phyloP scores from a whole-genome alignment of 2,113 vertebrate genomes.

The Tenrec ecaudatus region DNA sequence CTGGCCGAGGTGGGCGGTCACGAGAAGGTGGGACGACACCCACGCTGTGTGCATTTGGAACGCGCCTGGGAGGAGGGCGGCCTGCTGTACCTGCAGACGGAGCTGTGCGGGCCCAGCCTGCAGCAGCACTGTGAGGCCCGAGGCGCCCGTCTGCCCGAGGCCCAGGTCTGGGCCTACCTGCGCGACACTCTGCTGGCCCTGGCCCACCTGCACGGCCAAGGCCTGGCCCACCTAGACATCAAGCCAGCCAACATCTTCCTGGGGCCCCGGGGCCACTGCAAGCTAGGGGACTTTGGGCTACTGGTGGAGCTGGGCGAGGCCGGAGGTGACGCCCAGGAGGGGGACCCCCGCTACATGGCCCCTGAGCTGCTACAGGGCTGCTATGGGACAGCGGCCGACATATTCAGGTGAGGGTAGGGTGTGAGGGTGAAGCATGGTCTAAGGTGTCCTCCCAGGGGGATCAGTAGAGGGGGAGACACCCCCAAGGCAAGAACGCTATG shows the following conservation, averaged over 20 bases:
- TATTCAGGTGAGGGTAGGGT: conserved; percentile 91
- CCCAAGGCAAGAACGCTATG: not conserved
- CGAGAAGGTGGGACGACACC: conserved; percentile 90
- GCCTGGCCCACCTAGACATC: conserved; percentile 92
- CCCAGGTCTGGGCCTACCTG: conserved; percentile 89
- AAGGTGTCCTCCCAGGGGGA: not conserved
- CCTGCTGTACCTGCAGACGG: conserved; percentile 93
- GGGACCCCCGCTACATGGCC: conserved; percentile 95
- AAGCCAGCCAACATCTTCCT: conserved; percentile 95
- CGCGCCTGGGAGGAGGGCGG: conserved; percentile 93
- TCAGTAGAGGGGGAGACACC: not conserved
- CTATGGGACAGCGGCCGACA: conserved; percentile 91
- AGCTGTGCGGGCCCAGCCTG: conserved; percentile 92
- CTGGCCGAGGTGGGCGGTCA: conserved; percentile 92
- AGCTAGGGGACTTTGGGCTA: conserved; percentile 94
- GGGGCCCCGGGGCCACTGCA: conserved; percentile 90
- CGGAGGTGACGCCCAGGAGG: conserved; percentile 88
- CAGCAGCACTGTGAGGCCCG: conserved; percentile 89
- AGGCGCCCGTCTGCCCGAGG: conserved; percentile 86
- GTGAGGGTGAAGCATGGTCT: not conserved
- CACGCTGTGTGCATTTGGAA: conserved; percentile 90
- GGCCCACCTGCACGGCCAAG: conserved; percentile 89
- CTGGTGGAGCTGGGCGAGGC: conserved; percentile 86
- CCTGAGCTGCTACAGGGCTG: conserved; percentile 92
- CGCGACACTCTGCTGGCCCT: conserved; percentile 92